Evolutionary conservation across 2,888 invertebrate species (phyloP), one percentile per base, ranked within the genome.

Genomic region (Leucania comma): DNA sequence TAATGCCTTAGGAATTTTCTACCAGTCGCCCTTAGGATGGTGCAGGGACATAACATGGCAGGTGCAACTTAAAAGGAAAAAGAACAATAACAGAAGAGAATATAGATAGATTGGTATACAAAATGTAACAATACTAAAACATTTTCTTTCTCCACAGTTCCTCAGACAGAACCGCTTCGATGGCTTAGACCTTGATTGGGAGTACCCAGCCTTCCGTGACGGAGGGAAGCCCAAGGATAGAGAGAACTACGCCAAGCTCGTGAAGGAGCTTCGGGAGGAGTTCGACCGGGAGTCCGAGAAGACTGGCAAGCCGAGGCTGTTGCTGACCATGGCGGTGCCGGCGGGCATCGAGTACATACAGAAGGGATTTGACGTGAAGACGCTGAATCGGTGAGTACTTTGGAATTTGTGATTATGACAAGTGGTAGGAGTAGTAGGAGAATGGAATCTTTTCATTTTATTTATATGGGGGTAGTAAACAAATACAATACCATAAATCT

Each of bases 151-250:
- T 72, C 64, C 48, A 53, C 91, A 96, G 93, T 98, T 99, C 94
- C 96, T 99, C 83, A 96, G 99, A 84, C 98, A 98, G 90, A 98
- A 99, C 94, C 98, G 98, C 90, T 99, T 99, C 90, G 99, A 99
- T 92, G 99, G 99, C 1, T 96, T 99, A 50, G 99, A 99, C 93
- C 96, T 99, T 85, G 99, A 99, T 92, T 99, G 99, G 99, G 98
- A 98, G 89, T 98, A 98, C 92, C 98, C 98, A 0, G 97, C 98
- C 3, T 98, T 97, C 92, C 95, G 98, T 54, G 98, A 98, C 90
- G 98, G 98, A 46, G 97, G 97, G 74, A 97, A 97, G 85, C 96
- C 98, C 0, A 97, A 98, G 24, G 99, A 99, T 93, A 97, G 97
- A 68, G 98, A 98, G 86, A 98, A 99, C 94, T 99, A 99, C 91